These are phyloP conservation scores for Intellagama lesueurii DNA, from an alignment of 2,797 vertebrate species.

Conservation along the genomic window DNA sequence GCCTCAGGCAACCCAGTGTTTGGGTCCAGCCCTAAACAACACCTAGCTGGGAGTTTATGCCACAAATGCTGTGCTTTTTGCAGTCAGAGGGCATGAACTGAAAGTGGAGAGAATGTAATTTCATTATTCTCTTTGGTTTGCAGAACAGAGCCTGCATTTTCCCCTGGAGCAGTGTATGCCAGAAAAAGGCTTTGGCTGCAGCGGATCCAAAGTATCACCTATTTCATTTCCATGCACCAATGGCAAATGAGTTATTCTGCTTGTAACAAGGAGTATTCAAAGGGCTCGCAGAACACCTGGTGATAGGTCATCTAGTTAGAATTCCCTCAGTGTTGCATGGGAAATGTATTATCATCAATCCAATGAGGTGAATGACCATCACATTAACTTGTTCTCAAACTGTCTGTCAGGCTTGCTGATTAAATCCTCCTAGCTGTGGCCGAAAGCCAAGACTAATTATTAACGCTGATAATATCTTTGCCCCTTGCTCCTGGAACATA, in stretches of 20 bases:
- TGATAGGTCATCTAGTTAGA: background rate
- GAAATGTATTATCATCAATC: constrained; percentile 4
- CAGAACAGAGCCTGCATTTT: background rate
- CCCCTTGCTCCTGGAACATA: constrained; percentile 20
- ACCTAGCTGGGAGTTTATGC: background rate
- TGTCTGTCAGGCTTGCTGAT: background rate
- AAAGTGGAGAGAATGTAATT: background rate
- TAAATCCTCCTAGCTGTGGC: constrained; percentile 13
- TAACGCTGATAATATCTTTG: constrained; percentile 25
- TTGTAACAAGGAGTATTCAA: background rate
- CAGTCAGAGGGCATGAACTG: background rate
- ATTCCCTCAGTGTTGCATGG: background rate
- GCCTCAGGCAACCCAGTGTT: too few relatives aligned
- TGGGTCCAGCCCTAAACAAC: too few relatives aligned
- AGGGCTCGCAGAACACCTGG: constrained; percentile 9
- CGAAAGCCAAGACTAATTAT: constrained; percentile 27
- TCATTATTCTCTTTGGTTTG: background rate
- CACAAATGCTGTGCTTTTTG: background rate
- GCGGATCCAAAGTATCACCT: background rate
- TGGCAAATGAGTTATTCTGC: constrained; percentile 7
- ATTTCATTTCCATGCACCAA: background rate
- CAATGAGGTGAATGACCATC: background rate
- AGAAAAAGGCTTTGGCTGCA: background rate
- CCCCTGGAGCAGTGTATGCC: background rate
- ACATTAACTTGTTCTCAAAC: constrained; percentile 26